A percentile compares a stretch with the other conserved stretches of the same genome.
These are phyloP conservation scores for Amblyjoppa proteus DNA, from an alignment of 2,888 invertebrate genomes.

Conservation along the genomic window DNA sequence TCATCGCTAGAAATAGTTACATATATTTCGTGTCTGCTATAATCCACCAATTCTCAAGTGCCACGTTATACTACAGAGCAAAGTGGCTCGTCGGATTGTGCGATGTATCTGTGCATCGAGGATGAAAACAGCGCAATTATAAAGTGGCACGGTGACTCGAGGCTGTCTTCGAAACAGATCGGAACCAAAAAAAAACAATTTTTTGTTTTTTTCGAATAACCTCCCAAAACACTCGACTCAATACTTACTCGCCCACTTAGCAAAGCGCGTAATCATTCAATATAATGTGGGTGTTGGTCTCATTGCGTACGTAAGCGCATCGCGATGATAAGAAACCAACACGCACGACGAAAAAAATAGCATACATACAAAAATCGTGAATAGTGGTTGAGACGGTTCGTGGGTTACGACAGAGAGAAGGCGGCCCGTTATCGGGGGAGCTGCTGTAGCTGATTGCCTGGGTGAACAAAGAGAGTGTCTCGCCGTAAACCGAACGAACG, in stretches of 20 bases:
- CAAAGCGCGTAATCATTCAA: neutral
- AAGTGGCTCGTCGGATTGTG: neutral
- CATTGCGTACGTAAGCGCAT: conserved; percentile 30
- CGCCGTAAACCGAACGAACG: conserved; percentile 69
- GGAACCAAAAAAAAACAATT: neutral
- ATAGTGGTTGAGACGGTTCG: conserved; percentile 82
- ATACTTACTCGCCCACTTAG: neutral
- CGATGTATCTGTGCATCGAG: conserved; percentile 13
- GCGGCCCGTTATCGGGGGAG: conserved; percentile 83
- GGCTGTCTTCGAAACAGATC: neutral
- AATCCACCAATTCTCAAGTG: conserved; percentile 48
- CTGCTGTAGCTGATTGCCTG: conserved; percentile 81
- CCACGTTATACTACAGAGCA: conserved; percentile 15
- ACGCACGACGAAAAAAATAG: neutral
- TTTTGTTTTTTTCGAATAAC: conserved; percentile 42
- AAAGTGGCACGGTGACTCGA: conserved; percentile 45
- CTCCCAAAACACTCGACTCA: neutral
- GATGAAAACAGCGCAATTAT: conserved; percentile 41
- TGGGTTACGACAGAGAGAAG: conserved; percentile 84
- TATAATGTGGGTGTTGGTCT: neutral
- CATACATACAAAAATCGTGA: conserved; percentile 8
- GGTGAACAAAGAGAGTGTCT: conserved; percentile 79
- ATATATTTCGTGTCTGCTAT: conserved; percentile 27
- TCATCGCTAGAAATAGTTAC: conserved; percentile 61
- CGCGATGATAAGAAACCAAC: neutral